Evolutionary conservation across 2,888 invertebrate species (phyloP), one percentile per base, ranked within the genome.

Genomic region (Orthosia cruda): DNA sequence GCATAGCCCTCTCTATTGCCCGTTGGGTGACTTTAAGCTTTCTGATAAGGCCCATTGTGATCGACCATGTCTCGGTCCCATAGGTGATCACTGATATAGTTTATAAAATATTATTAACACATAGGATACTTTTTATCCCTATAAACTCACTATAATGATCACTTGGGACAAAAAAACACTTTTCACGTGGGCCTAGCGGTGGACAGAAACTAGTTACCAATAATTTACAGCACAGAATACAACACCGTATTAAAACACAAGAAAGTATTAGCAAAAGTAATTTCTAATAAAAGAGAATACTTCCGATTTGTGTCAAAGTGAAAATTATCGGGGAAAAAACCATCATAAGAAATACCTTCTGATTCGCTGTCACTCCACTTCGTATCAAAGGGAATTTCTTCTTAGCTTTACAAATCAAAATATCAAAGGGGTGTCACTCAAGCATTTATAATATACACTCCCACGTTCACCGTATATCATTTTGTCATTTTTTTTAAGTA

Each of bases 401-500:
- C 88, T 87, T 77, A 79, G 80, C 59, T 79, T 80, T 76, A 80
- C 83, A 90, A 92, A 92, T 93, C 90, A 88, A 81, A 88, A 88
- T 90, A 93, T 95, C 93, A 95, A 95, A 95, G 93, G 88, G 91
- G 92, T 94, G 94, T 93, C 94, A 92, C 89, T 93, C 91, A 91
- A 89, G 87, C 91, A 90, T 92, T 94, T 91, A 93, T 88, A 85
- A 83, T 81, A 87, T 78, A 90, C 80, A 91, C 93, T 93, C 92
- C 78, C 87, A 87, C 89, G 92, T 91, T 87, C 91, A 89, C 87
- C 86, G 86, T 89, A 85, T 92, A 90, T 92, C 87, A 91, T 92
- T 93, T 94, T 91, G 88, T 91, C 80, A 88, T 92, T 92, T 94
- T 93, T n/a, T 91, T 91, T 89, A 89, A 91, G 88, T 91, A 90